Base-by-base conservation (phyloP, 2,113 vertebrate genomes). In the Sprattus sprattus region DNA sequence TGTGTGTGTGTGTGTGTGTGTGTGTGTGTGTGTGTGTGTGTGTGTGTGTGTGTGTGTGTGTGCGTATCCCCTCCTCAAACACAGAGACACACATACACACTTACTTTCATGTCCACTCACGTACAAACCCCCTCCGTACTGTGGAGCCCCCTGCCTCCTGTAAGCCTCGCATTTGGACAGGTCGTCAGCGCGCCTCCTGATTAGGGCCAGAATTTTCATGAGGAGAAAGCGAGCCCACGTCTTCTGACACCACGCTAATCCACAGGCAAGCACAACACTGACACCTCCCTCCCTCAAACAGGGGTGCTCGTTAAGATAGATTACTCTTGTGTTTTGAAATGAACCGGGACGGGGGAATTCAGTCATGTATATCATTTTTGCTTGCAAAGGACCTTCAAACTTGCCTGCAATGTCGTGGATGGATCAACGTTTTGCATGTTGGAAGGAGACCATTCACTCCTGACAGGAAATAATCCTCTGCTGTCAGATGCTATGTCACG, bases 1-100 rank as follows among this genome's bases (percentile, higher is more conserved):
- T 71, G 81, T 47, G 45, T 49, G 45, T 44, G 45, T 67, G 57
- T 45, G 52, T 71, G 5, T 16, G 57, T 45, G 60, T 10, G 9
- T 60, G 81, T 83, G 54, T 83, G 32, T 44, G 54, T 28, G n/a
- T 49, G 46, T 50, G 81, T 25, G 50, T 44, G 54, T 82, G 44
- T 9, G n/a, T 46, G 25, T 81, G 39, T 71, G 45, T 75, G 64
- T 45, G n/a, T 25, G 83, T 60, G 49, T 20, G 81, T 46, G 45
- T 45, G 39, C 83, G 81, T 46, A 49, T 49, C 1, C 47, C 47
- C 47, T 11, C 10, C 7, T 47, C 13, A 16, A 0, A 13, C 11
- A 52, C 50, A 52, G 50, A 3, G 3, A 18, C 13, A 54, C 52
- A 54, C 52, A 54, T 15, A 54, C 16, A 18, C 13, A 54, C 52